Conservation (phyloP, 37 sponge, comb jelly and placozoan genomes). For the Bolinopsis microptera region DNA sequence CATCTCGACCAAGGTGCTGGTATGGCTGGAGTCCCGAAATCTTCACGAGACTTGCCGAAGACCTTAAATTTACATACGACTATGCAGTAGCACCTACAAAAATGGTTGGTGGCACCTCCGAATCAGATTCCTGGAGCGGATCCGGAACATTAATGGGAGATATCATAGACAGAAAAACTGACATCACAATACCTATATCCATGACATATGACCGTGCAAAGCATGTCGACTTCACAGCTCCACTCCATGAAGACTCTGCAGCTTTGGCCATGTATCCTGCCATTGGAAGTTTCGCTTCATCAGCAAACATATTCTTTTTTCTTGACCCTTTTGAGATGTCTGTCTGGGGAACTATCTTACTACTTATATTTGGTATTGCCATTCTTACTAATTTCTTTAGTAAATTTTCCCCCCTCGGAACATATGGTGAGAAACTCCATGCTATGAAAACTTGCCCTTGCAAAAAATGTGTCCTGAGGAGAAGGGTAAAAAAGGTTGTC, state of each 20-base stretch:
- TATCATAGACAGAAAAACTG: neutral
- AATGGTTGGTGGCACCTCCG: neutral
- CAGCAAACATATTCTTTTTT: constrained; percentile 10
- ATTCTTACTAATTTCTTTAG: neutral
- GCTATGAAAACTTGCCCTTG: neutral
- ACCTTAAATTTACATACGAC: neutral
- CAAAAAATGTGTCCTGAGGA: neutral
- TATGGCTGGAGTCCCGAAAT: constrained; percentile 11
- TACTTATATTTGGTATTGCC: neutral
- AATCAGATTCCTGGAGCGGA: neutral
- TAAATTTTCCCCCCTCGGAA: neutral
- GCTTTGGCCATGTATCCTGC: neutral
- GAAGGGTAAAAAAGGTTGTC: neutral
- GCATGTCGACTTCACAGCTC: neutral
- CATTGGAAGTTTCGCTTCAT: neutral
- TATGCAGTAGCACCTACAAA: neutral
- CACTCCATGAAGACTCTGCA: neutral
- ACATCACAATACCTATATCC: neutral
- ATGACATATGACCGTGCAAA: neutral
- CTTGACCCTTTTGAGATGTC: neutral
- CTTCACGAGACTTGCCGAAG: neutral
- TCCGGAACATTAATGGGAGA: neutral
- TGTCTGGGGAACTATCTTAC: neutral
- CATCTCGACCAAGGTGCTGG: neutral
- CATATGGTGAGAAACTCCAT: neutral